Percentiles rank a stretch among this genome's conserved stretches.
Conservation (phyloP, 2,797 vertebrate species). For the Neosalanx taihuensis region DNA sequence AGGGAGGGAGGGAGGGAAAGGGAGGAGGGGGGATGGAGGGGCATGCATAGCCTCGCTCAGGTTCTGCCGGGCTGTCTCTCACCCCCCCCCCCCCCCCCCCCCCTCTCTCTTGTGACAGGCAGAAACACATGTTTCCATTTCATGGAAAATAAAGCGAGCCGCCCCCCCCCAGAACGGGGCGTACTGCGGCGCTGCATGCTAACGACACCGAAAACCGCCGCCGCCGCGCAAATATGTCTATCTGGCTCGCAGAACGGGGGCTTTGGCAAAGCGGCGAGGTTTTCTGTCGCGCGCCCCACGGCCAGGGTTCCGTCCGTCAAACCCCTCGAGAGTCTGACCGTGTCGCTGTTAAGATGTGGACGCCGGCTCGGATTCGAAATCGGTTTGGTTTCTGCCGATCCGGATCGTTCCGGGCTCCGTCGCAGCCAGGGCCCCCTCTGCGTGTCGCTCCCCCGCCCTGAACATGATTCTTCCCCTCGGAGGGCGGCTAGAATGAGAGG, state of each 20-base stretch:
- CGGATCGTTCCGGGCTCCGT: constrained; percentile 18
- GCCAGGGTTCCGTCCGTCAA: constrained; percentile 51
- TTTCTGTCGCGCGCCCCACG: constrained; percentile 20
- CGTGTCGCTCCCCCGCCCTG: no score
- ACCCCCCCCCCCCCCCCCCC: no score
- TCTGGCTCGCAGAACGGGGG: constrained; percentile 51
- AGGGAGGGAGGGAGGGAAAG: no score
- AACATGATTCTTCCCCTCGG: no score
- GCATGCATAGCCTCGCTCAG: no score
- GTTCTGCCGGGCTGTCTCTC: no score
- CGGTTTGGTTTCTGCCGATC: constrained; percentile 35
- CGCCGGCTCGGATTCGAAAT: constrained; percentile 47
- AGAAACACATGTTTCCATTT: constrained; percentile 44
- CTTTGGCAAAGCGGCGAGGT: constrained; percentile 56
- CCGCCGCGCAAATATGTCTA: constrained; percentile 1
- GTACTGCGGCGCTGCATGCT: constrained; percentile 49
- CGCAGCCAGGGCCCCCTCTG: no score
- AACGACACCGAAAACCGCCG: constrained; percentile 50
- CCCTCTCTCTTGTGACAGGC: constrained; percentile 20
- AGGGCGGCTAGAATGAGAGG: constrained; percentile 20
- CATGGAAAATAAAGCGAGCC: constrained; percentile 36
- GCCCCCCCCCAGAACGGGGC: constrained; percentile 30
- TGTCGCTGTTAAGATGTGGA: constrained; percentile 30
- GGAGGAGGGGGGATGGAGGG: no score
- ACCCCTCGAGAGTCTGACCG: constrained; percentile 12